Evolutionary conservation across 2,797 vertebrate genomes (phyloP).

Genomic region (Falco berigora): DNA sequence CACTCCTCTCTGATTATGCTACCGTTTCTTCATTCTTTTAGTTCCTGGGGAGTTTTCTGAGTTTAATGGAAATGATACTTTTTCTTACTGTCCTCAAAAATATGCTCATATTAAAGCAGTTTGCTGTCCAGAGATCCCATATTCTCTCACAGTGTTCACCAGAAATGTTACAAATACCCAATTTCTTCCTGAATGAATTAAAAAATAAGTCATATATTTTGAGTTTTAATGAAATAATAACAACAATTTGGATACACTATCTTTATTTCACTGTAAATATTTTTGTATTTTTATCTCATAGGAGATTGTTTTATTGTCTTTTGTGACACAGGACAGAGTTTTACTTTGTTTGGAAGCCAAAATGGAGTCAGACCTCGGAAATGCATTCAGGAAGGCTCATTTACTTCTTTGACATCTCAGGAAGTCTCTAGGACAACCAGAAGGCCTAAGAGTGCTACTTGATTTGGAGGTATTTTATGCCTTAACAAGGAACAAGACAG

Average conservation of each 20-base stretch:
- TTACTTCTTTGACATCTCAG: neutral
- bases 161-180: constrained; percentile 17
- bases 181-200: constrained; percentile 41
- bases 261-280: neutral
- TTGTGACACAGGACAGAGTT: neutral
- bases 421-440: neutral
- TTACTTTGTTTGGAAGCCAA: neutral
- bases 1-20: neutral
- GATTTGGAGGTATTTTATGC: constrained; percentile 4
- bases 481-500: neutral
- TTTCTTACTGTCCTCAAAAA: neutral
- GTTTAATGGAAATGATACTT: neutral
- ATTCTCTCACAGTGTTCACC: constrained; percentile 33
- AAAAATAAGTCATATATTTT: neutral
- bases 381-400: neutral
- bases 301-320: neutral
- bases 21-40: neutral
- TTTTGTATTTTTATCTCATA: neutral
- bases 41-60: neutral
- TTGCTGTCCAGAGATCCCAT: neutral
- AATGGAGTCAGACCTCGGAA: constrained; percentile 31
- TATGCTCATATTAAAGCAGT: neutral
- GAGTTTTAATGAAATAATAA: neutral
- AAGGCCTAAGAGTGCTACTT: neutral
- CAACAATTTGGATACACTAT: neutral